A percentile compares a stretch with the other conserved stretches of the same genome.
Evolutionary conservation across 1,140 invertebrate genomes (phyloP).

Genomic region (Episyrphus balteatus): DNA sequence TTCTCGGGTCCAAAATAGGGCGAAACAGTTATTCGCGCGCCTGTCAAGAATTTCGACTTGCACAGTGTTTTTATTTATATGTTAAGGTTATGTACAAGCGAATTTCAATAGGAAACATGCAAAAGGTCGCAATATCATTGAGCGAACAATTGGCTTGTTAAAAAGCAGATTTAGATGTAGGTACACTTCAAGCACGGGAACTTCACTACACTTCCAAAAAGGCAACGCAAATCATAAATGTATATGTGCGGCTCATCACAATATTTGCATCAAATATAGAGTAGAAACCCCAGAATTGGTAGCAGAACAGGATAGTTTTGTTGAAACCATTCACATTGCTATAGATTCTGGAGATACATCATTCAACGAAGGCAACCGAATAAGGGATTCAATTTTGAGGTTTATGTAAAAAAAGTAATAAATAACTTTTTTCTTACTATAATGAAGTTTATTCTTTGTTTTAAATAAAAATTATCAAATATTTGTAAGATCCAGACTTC

Average conservation of each 20-base stretch:
- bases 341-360: not conserved
- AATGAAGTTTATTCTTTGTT: no score
- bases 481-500: no score
- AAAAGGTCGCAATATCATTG: not conserved
- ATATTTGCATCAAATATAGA: not conserved
- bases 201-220: slow-evolving; percentile 1
- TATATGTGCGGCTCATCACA: not conserved
- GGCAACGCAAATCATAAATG: slow-evolving; percentile 1
- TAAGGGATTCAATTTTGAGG: no score
- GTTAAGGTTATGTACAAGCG: not conserved
- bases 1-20: no score
- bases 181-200: not conserved
- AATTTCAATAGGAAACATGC: slow-evolving; percentile 1
- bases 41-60: no score
- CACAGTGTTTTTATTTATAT: no score
- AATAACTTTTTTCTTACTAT: no score
- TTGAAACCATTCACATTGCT: not conserved
- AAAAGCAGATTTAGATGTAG: slow-evolving; percentile 2
- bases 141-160: no score
- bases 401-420: no score
- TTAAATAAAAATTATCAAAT: no score
- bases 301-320: not conserved
- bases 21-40: no score
- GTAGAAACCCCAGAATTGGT: not conserved
- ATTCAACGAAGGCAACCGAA: slow-evolving; percentile 1